phyloP scores from a whole-genome alignment of 2,113 vertebrate genomes.

The Meleagris gallopavo region DNA sequence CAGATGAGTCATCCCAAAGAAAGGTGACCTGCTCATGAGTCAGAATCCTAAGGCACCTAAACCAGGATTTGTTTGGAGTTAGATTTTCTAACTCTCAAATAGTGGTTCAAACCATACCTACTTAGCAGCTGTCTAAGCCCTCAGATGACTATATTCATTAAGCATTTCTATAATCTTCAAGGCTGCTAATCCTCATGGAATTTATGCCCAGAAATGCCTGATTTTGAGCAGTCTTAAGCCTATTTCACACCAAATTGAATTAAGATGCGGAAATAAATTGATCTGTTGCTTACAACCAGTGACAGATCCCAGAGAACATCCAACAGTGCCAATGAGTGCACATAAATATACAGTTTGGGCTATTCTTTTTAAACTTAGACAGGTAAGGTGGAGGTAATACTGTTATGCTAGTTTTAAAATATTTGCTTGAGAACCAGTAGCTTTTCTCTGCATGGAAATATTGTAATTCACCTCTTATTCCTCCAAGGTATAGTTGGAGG shows the following conservation, averaged over 20 bases:
- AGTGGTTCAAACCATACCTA: background rate
- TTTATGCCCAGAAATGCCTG: background rate
- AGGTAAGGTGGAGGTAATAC: background rate
- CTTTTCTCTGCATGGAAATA: background rate
- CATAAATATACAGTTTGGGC: background rate
- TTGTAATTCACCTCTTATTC: background rate
- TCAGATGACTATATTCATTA: background rate
- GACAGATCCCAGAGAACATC: background rate
- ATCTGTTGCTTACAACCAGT: background rate
- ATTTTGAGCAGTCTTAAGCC: background rate
- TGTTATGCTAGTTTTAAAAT: background rate
- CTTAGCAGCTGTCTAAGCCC: background rate
- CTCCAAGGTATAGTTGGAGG: background rate
- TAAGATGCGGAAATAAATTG: background rate
- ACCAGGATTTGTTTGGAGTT: background rate
- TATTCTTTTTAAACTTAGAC: background rate
- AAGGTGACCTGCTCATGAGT: constrained; percentile 36
- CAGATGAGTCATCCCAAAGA: constrained; percentile 33
- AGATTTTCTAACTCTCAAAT: constrained; percentile 5
- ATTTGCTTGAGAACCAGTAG: background rate
- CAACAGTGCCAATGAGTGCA: background rate
- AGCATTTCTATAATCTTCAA: background rate
- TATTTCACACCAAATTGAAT: background rate
- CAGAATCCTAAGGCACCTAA: constrained; percentile 21
- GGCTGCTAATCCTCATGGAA: background rate